These are phyloP conservation scores for Grantiella picta DNA, from an alignment of 2,113 vertebrate species.

Conservation along the genomic window DNA sequence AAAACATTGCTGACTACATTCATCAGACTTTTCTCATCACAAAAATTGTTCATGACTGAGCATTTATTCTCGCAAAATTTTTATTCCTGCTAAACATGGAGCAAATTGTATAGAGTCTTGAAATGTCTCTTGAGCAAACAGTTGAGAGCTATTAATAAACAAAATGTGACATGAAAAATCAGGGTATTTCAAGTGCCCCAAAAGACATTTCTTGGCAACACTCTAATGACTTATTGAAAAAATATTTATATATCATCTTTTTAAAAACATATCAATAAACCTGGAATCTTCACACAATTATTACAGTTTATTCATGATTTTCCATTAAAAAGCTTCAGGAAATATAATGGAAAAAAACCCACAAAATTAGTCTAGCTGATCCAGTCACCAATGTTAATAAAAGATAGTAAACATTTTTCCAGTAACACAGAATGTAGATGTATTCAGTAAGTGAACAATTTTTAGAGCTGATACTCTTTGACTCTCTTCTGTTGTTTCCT, in stretches of 20 bases:
- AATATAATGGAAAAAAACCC: not conserved
- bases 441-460: not conserved
- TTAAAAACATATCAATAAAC: not conserved
- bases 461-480: not conserved
- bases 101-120: not conserved
- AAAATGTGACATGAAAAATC: constrained; percentile 31
- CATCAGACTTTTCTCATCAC: constrained; percentile 17
- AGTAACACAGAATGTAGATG: not conserved
- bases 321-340: not conserved
- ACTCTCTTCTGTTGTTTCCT: not conserved
- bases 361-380: not conserved
- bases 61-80: not conserved
- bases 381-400: not conserved
- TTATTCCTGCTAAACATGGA: not conserved
- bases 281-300: not conserved
- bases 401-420: not conserved
- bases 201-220: constrained; percentile 8
- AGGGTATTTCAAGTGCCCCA: not conserved
- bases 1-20: constrained; percentile 24
- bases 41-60: constrained; percentile 29
- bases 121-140: constrained; percentile 29
- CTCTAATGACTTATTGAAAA: constrained; percentile 27
- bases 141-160: constrained; percentile 34
- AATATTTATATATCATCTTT: not conserved
- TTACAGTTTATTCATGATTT: not conserved